Evolutionary conservation across 2,888 invertebrate genomes (phyloP).

Genomic region (Parasteatoda lunata): DNA sequence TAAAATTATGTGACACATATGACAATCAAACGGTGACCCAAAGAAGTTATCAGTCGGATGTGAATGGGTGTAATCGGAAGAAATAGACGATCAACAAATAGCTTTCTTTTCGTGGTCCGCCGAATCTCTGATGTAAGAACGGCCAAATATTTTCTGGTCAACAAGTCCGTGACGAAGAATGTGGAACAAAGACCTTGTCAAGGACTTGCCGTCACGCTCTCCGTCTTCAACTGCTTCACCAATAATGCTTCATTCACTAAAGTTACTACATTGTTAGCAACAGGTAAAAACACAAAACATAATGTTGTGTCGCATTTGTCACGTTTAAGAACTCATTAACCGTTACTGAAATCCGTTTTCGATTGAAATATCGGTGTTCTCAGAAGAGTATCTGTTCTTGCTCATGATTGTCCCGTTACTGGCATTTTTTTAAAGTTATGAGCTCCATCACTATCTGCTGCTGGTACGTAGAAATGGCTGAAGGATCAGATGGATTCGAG

Average conservation of each 20-base stretch:
- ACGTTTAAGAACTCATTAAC: not conserved
- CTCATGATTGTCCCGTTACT: too few relatives aligned
- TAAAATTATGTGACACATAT: conserved; percentile 28
- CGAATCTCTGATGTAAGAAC: conserved; percentile 39
- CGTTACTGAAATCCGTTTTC: too few relatives aligned
- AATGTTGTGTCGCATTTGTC: not conserved
- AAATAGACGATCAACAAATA: conserved; percentile 4
- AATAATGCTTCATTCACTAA: not conserved
- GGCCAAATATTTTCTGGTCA: conserved; percentile 30
- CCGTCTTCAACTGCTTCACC: conserved; percentile 1
- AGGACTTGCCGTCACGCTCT: conserved; percentile 44
- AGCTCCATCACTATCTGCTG: too few relatives aligned
- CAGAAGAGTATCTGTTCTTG: not conserved
- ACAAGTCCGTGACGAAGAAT: conserved; percentile 62
- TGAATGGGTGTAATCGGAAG: not conserved
- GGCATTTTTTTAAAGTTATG: too few relatives aligned
- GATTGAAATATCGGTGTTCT: not conserved
- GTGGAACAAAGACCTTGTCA: conserved; percentile 67
- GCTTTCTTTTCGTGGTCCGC: conserved; percentile 33
- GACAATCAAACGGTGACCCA: conserved; percentile 10
- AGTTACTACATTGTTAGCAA: not conserved
- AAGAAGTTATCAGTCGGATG: not conserved
- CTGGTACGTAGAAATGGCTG: too few relatives aligned
- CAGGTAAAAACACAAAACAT: not conserved
- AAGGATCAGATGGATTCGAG: too few relatives aligned